Evolutionary conservation across 2,888 invertebrate species (phyloP).

Genomic region (Oscheius sp.): DNA sequence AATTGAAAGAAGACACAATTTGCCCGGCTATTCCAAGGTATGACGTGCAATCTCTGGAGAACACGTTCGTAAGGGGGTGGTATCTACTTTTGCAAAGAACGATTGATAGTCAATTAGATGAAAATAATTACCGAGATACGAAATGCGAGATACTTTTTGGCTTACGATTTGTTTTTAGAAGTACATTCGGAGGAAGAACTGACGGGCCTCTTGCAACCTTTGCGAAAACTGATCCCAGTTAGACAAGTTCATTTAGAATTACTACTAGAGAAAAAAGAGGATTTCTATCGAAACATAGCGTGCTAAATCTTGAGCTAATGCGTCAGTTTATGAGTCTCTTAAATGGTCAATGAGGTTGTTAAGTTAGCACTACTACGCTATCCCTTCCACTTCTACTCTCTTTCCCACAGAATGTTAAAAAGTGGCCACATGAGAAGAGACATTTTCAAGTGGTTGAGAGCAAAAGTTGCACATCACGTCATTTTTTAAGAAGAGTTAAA

Average conservation of each 20-base stretch:
- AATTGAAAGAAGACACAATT: slow-evolving; percentile 27
- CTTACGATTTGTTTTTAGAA: neutral
- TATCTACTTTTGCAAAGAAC: slow-evolving; percentile 1
- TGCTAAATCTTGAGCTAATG: slow-evolving; percentile 15
- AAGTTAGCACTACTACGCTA: neutral
- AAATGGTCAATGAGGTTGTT: slow-evolving; percentile 22
- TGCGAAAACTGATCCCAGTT: too few species aligned
- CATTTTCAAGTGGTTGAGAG: neutral
- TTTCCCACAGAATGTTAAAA: neutral
- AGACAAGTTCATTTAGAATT: too few species aligned
- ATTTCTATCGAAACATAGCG: slow-evolving; percentile 17
- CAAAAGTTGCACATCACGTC: slow-evolving; percentile 5
- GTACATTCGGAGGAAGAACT: too few species aligned
- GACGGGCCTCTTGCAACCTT: too few species aligned
- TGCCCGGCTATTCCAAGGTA: slow-evolving; percentile 28
- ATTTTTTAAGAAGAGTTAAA: neutral
- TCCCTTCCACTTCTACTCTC: neutral
- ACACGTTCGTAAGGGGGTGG: neutral
- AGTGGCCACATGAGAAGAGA: neutral
- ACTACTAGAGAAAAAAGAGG: neutral
- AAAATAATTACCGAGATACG: neutral
- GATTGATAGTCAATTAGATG: slow-evolving; percentile 12
- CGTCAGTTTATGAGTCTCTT: slow-evolving; percentile 12
- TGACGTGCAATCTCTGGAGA: slow-evolving; percentile 34
- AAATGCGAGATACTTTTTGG: neutral